Evolutionary conservation across 2,113 vertebrate genomes (phyloP), one percentile per base, ranked within the genome.

Genomic region (Gallinago undulata): DNA sequence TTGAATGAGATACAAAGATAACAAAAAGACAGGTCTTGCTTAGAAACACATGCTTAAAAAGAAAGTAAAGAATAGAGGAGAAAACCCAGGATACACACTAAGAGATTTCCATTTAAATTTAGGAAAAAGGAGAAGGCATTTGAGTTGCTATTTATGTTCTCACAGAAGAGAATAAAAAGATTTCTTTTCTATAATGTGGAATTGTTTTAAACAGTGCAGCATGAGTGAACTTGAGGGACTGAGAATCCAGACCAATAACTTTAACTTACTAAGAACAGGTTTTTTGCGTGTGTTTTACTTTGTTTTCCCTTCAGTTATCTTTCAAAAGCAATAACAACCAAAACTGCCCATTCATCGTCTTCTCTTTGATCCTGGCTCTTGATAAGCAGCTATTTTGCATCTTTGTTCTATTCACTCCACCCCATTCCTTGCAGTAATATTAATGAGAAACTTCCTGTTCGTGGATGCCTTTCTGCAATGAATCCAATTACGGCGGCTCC

Each of bases 381-480:
- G 84, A 87, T 89, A 94, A 94, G 72, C 80, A 93, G 14, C 64
- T 78, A 35, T 81, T 97, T 94, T 74, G 27, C 73, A 19, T 77
- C 90, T 88, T 83, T 9, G 3, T 66, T 86, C 55, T 63, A 84
- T 77, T 31, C 87, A 93, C 95, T 89, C 97, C 95, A 94, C 94
- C 94, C 74, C 94, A 87, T 96, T 95, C 92, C 90, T 93, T 84
- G 70, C 66, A 95, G 84, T 76, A 81, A 91, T 55, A 92, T 94
- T 79, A 95, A 90, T 2, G 2, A 82, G 53, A 95, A 94, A 18
- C 91, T 95, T 94, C 96, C 92, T 96, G 96, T 80, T 89, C 31
- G 3, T 41, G 50, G 70, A 63, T 81, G 62, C 62, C 45, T 90
- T 93, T 90, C 79, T 92, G 56, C 68, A 70, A 39, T 48, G 39